These are phyloP conservation scores for Ylistrum balloti DNA, from an alignment of 1,140 invertebrate species.

Conservation along the genomic window DNA sequence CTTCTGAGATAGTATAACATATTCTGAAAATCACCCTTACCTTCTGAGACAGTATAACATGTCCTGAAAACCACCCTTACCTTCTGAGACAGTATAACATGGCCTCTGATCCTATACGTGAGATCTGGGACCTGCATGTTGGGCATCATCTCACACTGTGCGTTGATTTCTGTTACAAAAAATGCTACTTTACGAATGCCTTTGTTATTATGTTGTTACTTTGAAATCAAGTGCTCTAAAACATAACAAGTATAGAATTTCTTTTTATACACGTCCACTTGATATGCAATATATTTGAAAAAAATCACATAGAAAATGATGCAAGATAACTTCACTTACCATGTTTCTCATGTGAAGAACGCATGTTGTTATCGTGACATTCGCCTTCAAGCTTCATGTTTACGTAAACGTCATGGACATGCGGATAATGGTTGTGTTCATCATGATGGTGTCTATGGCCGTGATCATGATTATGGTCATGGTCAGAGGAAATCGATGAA, in stretches of 20 bases:
- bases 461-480: neutral
- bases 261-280: no score
- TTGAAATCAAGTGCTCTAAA: no score
- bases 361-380: neutral
- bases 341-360: neutral
- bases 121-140: neutral
- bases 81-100: neutral
- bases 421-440: neutral
- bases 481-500: no score
- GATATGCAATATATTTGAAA: no score
- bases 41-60: no score
- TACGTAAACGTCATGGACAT: neutral
- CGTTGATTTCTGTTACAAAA: neutral
- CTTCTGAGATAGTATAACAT: no score
- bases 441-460: neutral
- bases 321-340: neutral
- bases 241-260: no score
- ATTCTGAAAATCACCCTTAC: no score
- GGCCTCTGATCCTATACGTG: neutral
- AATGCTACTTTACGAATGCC: no score
- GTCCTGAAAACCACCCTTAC: no score
- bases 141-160: neutral
- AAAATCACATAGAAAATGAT: no score
- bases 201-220: no score
- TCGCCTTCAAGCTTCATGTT: neutral